Evolutionary conservation across 2,797 vertebrate genomes (phyloP).

Genomic region (Cercopithecus mitis): DNA sequence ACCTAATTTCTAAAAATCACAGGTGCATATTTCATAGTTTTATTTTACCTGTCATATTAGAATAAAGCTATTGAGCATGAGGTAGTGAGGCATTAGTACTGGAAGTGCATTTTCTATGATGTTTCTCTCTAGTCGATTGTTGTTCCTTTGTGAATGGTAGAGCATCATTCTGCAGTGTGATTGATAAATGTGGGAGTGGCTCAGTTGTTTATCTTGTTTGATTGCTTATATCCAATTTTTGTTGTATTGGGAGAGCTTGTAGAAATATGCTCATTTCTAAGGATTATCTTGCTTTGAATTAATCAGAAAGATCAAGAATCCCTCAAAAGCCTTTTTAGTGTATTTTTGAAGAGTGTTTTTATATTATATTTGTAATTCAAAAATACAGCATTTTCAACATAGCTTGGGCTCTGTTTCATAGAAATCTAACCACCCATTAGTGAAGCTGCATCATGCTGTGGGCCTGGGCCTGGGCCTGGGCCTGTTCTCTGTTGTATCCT

Average conservation of each 20-base stretch:
- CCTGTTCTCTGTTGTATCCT: background rate
- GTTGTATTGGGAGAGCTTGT: background rate
- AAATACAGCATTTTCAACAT: background rate
- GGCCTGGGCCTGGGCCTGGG: background rate
- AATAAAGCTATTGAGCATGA: background rate
- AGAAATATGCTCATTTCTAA: slow-evolving; percentile 28
- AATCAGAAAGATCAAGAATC: background rate
- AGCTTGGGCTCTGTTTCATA: background rate
- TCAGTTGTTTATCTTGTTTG: background rate
- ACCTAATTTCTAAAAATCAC: background rate
- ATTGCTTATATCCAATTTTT: slow-evolving; percentile 6
- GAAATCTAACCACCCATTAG: background rate
- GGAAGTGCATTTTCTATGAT: background rate
- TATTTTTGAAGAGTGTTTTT: background rate
- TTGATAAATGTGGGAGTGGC: background rate
- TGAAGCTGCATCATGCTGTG: fast-evolving
- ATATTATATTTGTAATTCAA: background rate
- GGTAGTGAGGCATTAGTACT: background rate
- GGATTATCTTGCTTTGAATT: slow-evolving; percentile 25
- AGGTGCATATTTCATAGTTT: background rate
- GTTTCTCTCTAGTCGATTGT: background rate
- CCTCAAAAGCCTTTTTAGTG: slow-evolving; percentile 14
- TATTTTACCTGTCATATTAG: background rate
- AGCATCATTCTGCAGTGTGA: background rate
- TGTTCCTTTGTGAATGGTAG: fast-evolving